These are phyloP conservation scores for Tyto alba DNA, from an alignment of 2,113 vertebrate species.

Conservation along the genomic window DNA sequence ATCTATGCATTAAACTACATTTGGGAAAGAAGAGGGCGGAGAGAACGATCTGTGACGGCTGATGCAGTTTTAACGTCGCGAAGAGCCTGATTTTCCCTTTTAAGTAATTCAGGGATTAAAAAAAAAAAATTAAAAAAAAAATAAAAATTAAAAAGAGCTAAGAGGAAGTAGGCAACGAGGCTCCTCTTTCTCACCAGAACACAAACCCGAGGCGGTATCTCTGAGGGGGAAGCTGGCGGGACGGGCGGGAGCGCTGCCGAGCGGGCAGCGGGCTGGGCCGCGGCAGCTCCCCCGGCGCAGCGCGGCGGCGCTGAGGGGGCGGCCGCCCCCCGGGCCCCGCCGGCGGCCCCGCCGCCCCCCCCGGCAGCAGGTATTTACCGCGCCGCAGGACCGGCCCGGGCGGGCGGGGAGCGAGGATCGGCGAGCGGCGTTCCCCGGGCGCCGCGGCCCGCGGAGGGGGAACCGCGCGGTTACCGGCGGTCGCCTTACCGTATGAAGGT, in stretches of 20 bases:
- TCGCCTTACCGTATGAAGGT: slow-evolving; percentile 93
- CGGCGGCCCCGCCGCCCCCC: no score
- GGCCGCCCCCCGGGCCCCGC: no score
- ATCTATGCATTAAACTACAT: background rate
- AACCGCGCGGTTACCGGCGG: no score
- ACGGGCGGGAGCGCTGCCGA: background rate
- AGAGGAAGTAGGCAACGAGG: background rate
- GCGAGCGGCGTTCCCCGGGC: no score
- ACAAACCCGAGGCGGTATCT: fast-evolving
- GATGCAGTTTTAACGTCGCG: background rate
- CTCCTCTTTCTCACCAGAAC: background rate
- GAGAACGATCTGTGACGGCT: fast-evolving
- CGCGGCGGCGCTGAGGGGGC: no score
- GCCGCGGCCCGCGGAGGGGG: no score
- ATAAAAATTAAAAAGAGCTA: background rate
- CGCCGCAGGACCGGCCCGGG: background rate
- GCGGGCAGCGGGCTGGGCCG: fast-evolving
- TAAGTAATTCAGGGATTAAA: background rate
- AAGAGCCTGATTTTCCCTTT: background rate
- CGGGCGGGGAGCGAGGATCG: background rate
- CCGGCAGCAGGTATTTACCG: no score
- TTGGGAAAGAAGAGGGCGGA: background rate
- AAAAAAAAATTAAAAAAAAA: background rate
- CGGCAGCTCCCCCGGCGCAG: fast-evolving
- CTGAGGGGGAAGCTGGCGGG: background rate